Percentiles rank a stretch among this genome's conserved stretches.
These are phyloP conservation scores for Mimachlamys varia DNA, from an alignment of 2,888 invertebrate species.

Conservation along the genomic window DNA sequence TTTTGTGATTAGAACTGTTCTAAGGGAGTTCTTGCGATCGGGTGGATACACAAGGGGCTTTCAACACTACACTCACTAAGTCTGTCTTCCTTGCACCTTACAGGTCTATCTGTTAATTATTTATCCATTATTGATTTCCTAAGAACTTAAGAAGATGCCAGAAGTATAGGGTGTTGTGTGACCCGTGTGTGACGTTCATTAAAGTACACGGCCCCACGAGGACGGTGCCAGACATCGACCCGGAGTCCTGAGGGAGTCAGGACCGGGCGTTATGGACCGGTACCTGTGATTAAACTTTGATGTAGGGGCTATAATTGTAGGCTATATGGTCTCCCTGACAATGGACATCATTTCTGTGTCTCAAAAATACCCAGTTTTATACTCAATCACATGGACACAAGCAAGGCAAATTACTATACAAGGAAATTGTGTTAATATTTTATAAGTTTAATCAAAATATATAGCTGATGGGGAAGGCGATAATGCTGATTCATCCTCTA, in stretches of 20 bases:
- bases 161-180: background rate
- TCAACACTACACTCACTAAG: background rate
- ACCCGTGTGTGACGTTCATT: background rate
- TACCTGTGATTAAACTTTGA: background rate
- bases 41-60: too few relatives aligned
- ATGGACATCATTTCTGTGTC: background rate
- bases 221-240: background rate
- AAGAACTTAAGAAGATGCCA: background rate
- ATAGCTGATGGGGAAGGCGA: conserved; percentile 5
- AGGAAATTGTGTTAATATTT: background rate
- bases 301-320: conserved; percentile 20
- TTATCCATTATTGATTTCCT: background rate
- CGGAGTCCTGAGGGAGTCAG: background rate
- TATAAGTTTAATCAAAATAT: conserved; percentile 34
- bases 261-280: background rate
- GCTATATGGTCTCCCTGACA: background rate
- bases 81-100: background rate
- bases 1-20: too few relatives aligned
- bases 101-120: background rate
- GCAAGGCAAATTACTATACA: background rate
- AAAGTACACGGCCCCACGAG: conserved; percentile 4
- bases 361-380: background rate
- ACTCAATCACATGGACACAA: background rate
- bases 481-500: background rate
- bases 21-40: too few relatives aligned